Evolutionary conservation across 2,888 invertebrate species (phyloP), one percentile per base, ranked within the genome.

Genomic region (Heptascelio sp.): DNA sequence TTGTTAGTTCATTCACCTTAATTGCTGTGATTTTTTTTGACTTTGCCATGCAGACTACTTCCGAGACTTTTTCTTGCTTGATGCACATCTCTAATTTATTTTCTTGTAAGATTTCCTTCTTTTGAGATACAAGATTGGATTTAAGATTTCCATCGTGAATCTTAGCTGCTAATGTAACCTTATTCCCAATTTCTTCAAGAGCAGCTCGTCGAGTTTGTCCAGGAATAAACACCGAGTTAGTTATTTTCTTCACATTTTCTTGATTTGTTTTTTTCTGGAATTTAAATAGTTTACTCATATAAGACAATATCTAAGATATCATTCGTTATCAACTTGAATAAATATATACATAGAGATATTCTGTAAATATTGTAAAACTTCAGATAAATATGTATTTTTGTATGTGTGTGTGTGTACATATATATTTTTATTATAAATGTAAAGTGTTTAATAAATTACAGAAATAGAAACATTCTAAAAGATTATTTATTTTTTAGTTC

Each of bases 131-230:
- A 53, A 90, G 86, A 86, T 87, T 89, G 34, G 86, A 81, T 85
- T 87, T 91, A 15, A 89, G 88, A 13, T 88, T 87, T 9, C 93
- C 89, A 60, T 94, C 94, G 15, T 90, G 89, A 55, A 91, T 93
- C 65, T 93, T 92, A n/a, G n/a, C n/a, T 13, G 93, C 80, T 15
- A 88, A 92, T 6, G 91, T 91, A 17, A 94, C 94, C 79, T 93
- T 93, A 88, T 94, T 94, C 26, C 94, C 94, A 64, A 94, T 91
- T 88, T 95, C 94, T 4, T 94, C 94, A 43, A 94, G 89, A 17
- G 94, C 94, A 23, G 94, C 92, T 84, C 94, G 88, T 62, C 90
- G 88, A 4, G 86, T 86, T 67, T 88, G 91, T 21, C 85, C 87
- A 19, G 88, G 65, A 21, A 85, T 60, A 57, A 77, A 76, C 49